phyloP scores from a whole-genome alignment of 2,797 vertebrate species.

The Oreortyx pictus region DNA sequence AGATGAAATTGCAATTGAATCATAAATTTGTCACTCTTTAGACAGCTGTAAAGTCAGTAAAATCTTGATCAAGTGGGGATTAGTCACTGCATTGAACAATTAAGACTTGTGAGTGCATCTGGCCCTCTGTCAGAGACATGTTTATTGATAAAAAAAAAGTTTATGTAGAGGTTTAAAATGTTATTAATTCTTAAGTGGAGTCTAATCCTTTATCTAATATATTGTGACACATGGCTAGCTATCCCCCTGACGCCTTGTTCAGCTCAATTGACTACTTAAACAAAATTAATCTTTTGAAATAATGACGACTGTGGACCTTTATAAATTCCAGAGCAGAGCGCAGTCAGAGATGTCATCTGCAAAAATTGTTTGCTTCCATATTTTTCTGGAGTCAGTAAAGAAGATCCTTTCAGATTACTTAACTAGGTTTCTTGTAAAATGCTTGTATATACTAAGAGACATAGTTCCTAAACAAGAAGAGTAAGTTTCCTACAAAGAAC shows the following conservation, averaged over 20 bases:
- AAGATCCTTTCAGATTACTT: not conserved
- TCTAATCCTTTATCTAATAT: slow-evolving; percentile 63
- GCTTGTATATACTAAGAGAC: not conserved
- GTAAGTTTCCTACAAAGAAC: not conserved
- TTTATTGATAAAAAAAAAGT: slow-evolving; percentile 75
- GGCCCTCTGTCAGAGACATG: slow-evolving; percentile 57
- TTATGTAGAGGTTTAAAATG: slow-evolving; percentile 68
- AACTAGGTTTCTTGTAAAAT: not conserved
- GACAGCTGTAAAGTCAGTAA: slow-evolving; percentile 78
- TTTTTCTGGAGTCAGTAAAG: not conserved
- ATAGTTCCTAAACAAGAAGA: not conserved
- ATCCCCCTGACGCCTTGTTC: slow-evolving; percentile 14
- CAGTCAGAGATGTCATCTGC: not conserved
- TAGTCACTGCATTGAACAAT: slow-evolving; percentile 73
- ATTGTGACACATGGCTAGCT: slow-evolving; percentile 54
- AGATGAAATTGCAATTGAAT: slow-evolving; percentile 77
- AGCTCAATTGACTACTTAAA: slow-evolving; percentile 51
- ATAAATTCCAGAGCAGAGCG: not conserved
- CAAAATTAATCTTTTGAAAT: slow-evolving; percentile 36
- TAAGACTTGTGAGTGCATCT: slow-evolving; percentile 65
- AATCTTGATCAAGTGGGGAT: slow-evolving; percentile 78
- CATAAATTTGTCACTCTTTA: slow-evolving; percentile 81
- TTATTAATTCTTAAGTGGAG: slow-evolving; percentile 72
- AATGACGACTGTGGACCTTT: not conserved
- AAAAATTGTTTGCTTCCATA: not conserved